phyloP scores from a whole-genome alignment of 2,113 vertebrate genomes.

The Hucho hucho region DNA sequence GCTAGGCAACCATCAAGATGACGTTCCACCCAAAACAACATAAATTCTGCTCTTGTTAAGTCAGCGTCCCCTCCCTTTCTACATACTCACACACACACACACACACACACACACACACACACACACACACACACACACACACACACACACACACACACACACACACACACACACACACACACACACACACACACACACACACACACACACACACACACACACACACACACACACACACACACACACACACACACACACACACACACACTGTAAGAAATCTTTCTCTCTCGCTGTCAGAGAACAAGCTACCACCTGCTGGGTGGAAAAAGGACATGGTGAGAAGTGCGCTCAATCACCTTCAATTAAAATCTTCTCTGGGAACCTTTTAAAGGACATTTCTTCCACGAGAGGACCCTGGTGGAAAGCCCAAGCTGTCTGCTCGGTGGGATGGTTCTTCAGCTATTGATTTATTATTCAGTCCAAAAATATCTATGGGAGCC shows the following conservation, averaged over 20 bases:
- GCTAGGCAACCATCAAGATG: not conserved
- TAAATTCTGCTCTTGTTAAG: not conserved
- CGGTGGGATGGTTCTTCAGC: not conserved
- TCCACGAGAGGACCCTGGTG: slow-evolving; percentile 3
- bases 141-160: slow-evolving; percentile 18
- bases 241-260: too few relatives aligned
- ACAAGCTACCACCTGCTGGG: slow-evolving; percentile 58
- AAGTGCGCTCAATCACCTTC: slow-evolving; percentile 45
- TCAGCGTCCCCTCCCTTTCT: not conserved
- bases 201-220: not conserved
- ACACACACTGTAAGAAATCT: slow-evolving; percentile 36
- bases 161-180: slow-evolving; percentile 31
- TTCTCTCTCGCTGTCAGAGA: slow-evolving; percentile 59
- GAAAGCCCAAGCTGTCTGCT: not conserved
- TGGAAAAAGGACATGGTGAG: slow-evolving; percentile 56
- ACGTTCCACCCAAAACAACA: slow-evolving; percentile 7
- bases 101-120: not conserved
- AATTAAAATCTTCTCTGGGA: slow-evolving; percentile 37
- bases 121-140: not conserved
- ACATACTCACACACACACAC: not conserved
- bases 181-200: not conserved
- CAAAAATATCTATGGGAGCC: slow-evolving; percentile 10
- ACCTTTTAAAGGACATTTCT: slow-evolving; percentile 48
- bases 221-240: not conserved
- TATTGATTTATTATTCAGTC: slow-evolving; percentile 31